A percentile compares a stretch with the other conserved stretches of the same genome.
Conservation (phyloP, 2,113 vertebrate genomes). For the Collichthys lucidus region DNA sequence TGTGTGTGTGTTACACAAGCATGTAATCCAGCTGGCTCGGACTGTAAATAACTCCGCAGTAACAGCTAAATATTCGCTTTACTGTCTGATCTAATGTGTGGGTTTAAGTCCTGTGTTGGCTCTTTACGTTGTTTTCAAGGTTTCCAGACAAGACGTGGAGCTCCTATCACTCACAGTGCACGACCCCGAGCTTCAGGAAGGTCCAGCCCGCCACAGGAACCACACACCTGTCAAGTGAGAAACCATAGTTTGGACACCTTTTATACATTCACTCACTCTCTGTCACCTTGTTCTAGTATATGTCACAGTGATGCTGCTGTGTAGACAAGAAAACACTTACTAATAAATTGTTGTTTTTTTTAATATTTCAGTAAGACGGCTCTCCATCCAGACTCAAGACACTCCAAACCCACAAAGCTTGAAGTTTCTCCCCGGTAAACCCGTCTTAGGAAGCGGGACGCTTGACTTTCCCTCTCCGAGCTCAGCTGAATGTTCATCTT, state of each 20-base stretch:
- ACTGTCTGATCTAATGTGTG: neutral
- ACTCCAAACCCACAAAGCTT: conserved; percentile 87
- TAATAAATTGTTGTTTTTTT: neutral
- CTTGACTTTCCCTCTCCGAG: conserved; percentile 82
- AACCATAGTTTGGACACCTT: neutral
- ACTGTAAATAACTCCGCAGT: neutral
- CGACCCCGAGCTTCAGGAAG: conserved; percentile 31
- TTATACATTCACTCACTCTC: neutral
- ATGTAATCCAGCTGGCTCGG: neutral
- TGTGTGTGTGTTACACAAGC: neutral
- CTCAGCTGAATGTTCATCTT: conserved; percentile 80
- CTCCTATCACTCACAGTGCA: conserved; percentile 52
- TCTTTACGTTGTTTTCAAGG: conserved; percentile 48
- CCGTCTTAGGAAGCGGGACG: conserved; percentile 83
- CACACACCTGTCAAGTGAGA: conserved; percentile 65
- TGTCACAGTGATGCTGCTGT: neutral
- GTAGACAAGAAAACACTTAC: neutral
- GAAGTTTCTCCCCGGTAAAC: conserved; percentile 86
- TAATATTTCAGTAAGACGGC: conserved; percentile 73
- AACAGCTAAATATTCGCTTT: neutral
- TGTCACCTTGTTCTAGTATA: neutral
- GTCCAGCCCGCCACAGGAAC: conserved; percentile 22
- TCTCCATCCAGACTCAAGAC: conserved; percentile 86
- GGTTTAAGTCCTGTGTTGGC: neutral
- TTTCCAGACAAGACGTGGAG: conserved; percentile 38